Evolutionary conservation across 2,888 invertebrate genomes (phyloP).

Genomic region (Ennomos erosarius): DNA sequence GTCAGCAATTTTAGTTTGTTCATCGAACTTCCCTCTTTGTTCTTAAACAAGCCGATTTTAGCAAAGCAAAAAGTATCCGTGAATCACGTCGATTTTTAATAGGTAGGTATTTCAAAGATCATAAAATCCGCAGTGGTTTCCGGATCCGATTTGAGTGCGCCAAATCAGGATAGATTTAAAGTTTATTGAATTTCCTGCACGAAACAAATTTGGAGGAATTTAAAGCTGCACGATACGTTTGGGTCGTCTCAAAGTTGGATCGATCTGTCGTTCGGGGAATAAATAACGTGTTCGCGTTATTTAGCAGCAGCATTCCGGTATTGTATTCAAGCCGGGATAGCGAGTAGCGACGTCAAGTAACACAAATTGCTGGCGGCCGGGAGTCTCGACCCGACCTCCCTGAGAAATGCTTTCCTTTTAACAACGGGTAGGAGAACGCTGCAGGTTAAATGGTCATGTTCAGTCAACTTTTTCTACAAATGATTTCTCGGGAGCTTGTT

Average conservation of each 20-base stretch:
- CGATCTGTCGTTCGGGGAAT: slow-evolving; percentile 57
- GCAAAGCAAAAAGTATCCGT: slow-evolving; percentile 50
- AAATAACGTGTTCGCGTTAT: slow-evolving; percentile 69
- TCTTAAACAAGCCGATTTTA: slow-evolving; percentile 58
- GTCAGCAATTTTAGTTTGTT: slow-evolving; percentile 65
- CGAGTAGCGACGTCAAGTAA: slow-evolving; percentile 58
- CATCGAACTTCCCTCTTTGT: slow-evolving; percentile 58
- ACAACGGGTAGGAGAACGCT: slow-evolving; percentile 57
- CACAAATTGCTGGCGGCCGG: slow-evolving; percentile 67
- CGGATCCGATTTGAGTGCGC: slow-evolving; percentile 22
- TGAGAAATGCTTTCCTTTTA: slow-evolving; percentile 71
- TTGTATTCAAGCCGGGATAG: slow-evolving; percentile 58
- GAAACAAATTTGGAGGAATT: slow-evolving; percentile 32
- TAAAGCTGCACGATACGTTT: slow-evolving; percentile 28
- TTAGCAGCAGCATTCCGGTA: slow-evolving; percentile 61
- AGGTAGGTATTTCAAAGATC: slow-evolving; percentile 10
- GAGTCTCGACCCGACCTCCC: slow-evolving; percentile 44
- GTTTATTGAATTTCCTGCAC: slow-evolving; percentile 27
- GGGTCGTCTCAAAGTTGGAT: slow-evolving; percentile 52
- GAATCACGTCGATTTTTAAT: not conserved
- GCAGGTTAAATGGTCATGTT: slow-evolving; percentile 70
- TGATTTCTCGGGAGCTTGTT: slow-evolving; percentile 43
- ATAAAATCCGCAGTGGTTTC: slow-evolving; percentile 31
- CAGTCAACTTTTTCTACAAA: slow-evolving; percentile 64
- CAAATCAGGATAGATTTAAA: slow-evolving; percentile 36